Conservation (phyloP, 2,888 invertebrate genomes). For the Zaprionus lineosus region DNA sequence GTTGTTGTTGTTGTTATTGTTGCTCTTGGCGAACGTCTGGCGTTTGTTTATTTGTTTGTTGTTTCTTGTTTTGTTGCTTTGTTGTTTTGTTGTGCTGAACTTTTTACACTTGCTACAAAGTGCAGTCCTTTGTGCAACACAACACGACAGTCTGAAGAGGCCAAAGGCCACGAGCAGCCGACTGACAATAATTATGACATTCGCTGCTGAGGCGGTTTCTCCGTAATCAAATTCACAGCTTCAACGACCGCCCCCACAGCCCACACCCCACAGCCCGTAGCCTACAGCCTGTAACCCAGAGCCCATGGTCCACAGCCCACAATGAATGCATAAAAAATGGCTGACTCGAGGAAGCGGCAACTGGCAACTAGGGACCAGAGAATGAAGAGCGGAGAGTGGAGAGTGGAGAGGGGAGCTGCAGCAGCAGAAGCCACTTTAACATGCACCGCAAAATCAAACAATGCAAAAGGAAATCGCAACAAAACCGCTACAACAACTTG, state of each 20-base stretch:
- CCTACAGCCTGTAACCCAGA: no score
- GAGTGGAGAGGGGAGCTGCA: conserved; percentile 24
- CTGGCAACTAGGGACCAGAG: no score
- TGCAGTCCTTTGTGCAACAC: conserved; percentile 48
- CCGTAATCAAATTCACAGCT: conserved; percentile 64
- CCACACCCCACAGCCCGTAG: no score
- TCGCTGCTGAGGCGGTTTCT: conserved; percentile 29
- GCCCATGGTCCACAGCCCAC: background rate
- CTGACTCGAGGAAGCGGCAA: conserved; percentile 17
- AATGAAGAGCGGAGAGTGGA: no score
- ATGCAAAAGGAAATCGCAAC: conserved; percentile 63
- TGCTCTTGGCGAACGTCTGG: conserved; percentile 28
- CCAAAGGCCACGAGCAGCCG: conserved; percentile 43
- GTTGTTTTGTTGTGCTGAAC: no score
- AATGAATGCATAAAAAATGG: conserved; percentile 11
- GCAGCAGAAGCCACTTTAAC: conserved; percentile 57
- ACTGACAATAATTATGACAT: conserved; percentile 66
- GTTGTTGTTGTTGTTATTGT: conserved; percentile 24
- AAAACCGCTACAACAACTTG: conserved; percentile 61
- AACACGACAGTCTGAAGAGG: conserved; percentile 34
- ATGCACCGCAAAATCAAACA: conserved; percentile 55
- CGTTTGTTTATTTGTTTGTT: conserved; percentile 21
- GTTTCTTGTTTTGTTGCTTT: conserved; percentile 34
- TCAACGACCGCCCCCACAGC: no score
- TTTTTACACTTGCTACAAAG: conserved; percentile 57